Evolutionary conservation across 2,888 invertebrate species (phyloP).

Genomic region (Himalopsyche anomala): DNA sequence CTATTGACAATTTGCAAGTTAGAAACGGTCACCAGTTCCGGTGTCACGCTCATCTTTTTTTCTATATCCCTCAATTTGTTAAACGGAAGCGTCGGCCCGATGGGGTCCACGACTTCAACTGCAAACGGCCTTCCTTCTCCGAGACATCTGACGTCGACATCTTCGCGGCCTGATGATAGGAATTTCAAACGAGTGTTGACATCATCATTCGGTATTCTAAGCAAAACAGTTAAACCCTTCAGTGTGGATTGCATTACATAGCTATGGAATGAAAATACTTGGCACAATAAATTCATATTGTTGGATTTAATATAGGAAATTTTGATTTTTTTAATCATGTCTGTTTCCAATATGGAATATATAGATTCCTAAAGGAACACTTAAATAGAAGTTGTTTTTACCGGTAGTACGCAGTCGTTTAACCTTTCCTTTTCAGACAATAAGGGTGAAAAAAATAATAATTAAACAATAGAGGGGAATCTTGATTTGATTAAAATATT

Average conservation of each 20-base stretch:
- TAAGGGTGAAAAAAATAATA: too few species aligned
- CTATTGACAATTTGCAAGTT: slow-evolving; percentile 57
- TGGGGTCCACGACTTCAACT: slow-evolving; percentile 87
- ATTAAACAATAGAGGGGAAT: too few species aligned
- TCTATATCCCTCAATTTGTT: slow-evolving; percentile 8
- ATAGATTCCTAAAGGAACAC: too few species aligned
- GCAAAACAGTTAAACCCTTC: too few species aligned
- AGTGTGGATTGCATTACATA: too few species aligned
- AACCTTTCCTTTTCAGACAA: too few species aligned
- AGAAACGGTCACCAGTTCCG: slow-evolving; percentile 46
- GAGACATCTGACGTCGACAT: slow-evolving; percentile 96
- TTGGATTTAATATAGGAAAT: too few species aligned
- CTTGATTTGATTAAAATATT: too few species aligned
- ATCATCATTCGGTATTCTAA: slow-evolving; percentile 66
- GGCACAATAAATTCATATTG: not conserved
- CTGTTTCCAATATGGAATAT: too few species aligned
- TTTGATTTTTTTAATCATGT: too few species aligned
- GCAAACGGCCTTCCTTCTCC: slow-evolving; percentile 96
- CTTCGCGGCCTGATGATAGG: slow-evolving; percentile 95
- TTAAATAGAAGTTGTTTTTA: too few species aligned
- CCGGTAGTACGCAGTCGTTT: too few species aligned
- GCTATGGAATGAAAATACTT: not conserved
- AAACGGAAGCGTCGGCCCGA: slow-evolving; percentile 66
- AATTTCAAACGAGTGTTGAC: slow-evolving; percentile 80
- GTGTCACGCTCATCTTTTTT: slow-evolving; percentile 44